These are phyloP conservation scores for Drosophila nikananu DNA, from an alignment of 1,140 invertebrate genomes.

Conservation along the genomic window DNA sequence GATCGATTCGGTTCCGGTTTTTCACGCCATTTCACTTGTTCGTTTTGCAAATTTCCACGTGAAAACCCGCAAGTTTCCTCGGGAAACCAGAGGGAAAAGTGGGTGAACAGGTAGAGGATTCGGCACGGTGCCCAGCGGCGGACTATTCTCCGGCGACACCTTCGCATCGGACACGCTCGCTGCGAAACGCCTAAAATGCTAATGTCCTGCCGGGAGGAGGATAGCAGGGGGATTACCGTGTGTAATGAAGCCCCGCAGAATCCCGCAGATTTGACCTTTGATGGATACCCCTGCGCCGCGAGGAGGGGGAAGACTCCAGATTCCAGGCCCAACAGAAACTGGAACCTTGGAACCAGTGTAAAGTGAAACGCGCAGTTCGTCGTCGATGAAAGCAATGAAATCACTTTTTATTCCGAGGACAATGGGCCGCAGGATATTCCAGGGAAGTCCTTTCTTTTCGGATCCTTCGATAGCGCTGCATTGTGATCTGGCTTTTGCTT, in stretches of 20 bases:
- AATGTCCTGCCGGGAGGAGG: constrained; percentile 33
- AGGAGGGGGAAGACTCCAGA: neutral
- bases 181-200: constrained; percentile 26
- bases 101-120: constrained; percentile 58
- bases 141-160: constrained; percentile 33
- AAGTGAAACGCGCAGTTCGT: constrained; percentile 39
- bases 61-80: constrained; percentile 36
- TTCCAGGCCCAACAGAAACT: constrained; percentile 33
- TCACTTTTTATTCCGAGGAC: constrained; percentile 72
- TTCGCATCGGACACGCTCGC: constrained; percentile 48
- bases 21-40: constrained; percentile 59
- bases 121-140: constrained; percentile 33
- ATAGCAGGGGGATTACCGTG: constrained; percentile 3
- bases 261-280: constrained; percentile 43
- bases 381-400: constrained; percentile 49
- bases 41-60: constrained; percentile 50
- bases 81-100: neutral
- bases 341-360: constrained; percentile 25
- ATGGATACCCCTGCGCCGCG: neutral
- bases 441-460: constrained; percentile 69
- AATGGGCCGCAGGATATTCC: constrained; percentile 65
- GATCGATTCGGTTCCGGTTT: constrained; percentile 26
- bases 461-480: constrained; percentile 30
- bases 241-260: constrained; percentile 12
- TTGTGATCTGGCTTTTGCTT: constrained; percentile 32